A percentile compares a stretch with the other conserved stretches of the same genome.
Conservation (phyloP, 2,797 vertebrate genomes). For the Oreonectes daqikongensis region DNA sequence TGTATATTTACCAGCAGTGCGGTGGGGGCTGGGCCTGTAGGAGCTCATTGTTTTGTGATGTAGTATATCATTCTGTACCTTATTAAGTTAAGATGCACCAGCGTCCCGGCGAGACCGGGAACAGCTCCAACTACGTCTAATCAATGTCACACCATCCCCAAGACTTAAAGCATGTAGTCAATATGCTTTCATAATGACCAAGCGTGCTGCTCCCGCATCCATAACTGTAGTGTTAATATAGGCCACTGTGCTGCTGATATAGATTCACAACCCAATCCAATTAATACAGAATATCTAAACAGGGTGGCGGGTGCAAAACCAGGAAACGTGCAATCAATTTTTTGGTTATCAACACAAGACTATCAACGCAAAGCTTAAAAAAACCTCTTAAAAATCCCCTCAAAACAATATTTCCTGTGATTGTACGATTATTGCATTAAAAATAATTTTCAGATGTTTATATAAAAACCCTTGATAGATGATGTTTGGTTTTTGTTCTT, state of each 20-base stretch:
- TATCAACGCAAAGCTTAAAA: constrained; percentile 8
- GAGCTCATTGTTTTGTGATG: constrained; percentile 47
- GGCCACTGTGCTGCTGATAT: constrained; percentile 22
- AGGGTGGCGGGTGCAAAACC: constrained; percentile 19
- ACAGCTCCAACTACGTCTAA: constrained; percentile 42
- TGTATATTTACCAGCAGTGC: constrained; percentile 8
- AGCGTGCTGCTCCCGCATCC: constrained; percentile 18
- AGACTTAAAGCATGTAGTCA: constrained; percentile 45
- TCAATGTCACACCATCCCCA: constrained; percentile 45
- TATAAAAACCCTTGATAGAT: background rate
- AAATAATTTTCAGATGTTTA: background rate
- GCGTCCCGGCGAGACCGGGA: constrained; percentile 41
- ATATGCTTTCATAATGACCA: constrained; percentile 50
- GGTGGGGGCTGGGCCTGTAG: background rate
- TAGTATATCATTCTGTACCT: constrained; percentile 37
- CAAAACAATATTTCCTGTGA: constrained; percentile 1
- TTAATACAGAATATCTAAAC: constrained; percentile 20
- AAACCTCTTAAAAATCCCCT: constrained; percentile 19
- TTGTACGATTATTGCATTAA: background rate
- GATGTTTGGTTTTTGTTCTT: background rate
- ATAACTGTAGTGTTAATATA: constrained; percentile 47
- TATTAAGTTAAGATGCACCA: constrained; percentile 51
- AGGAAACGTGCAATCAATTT: constrained; percentile 12
- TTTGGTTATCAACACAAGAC: constrained; percentile 3
- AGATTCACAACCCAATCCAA: constrained; percentile 29